Percentiles rank a stretch among this genome's conserved stretches.
Evolutionary conservation across 1,140 invertebrate species (phyloP).

Genomic region (Medauroidea extradentata): DNA sequence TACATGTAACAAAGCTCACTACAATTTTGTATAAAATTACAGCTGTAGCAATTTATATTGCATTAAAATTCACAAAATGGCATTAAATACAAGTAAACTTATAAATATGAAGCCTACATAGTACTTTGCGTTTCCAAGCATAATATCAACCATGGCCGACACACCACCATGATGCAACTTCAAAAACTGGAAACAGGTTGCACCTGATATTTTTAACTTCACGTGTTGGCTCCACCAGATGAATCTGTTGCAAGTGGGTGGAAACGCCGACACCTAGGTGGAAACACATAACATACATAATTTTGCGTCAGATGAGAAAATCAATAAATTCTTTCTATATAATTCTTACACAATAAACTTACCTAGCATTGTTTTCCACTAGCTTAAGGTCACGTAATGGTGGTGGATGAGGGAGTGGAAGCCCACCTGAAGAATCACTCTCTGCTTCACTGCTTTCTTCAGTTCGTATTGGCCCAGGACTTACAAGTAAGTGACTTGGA

Average conservation of each 20-base stretch:
- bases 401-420: conserved; percentile 20
- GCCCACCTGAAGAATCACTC: conserved; percentile 36
- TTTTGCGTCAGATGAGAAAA: background rate
- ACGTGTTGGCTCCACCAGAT: no score
- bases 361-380: conserved; percentile 16
- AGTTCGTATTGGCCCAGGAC: conserved; percentile 37
- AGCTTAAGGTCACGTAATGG: conserved; percentile 12
- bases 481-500: conserved; percentile 45
- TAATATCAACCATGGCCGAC: no score
- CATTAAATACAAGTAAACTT: no score
- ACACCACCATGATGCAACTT: no score
- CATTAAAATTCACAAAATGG: no score
- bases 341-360: background rate
- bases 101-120: no score
- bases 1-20: no score
- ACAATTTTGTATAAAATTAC: no score
- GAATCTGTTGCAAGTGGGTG: conserved; percentile 10
- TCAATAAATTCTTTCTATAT: background rate
- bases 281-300: background rate
- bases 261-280: conserved; percentile 11
- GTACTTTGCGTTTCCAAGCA: no score
- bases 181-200: no score
- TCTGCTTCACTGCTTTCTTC: conserved; percentile 49
- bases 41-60: no score
- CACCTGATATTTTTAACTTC: no score